Evolutionary conservation across 2,797 vertebrate genomes (phyloP).

Genomic region (Hybognathus amarus): DNA sequence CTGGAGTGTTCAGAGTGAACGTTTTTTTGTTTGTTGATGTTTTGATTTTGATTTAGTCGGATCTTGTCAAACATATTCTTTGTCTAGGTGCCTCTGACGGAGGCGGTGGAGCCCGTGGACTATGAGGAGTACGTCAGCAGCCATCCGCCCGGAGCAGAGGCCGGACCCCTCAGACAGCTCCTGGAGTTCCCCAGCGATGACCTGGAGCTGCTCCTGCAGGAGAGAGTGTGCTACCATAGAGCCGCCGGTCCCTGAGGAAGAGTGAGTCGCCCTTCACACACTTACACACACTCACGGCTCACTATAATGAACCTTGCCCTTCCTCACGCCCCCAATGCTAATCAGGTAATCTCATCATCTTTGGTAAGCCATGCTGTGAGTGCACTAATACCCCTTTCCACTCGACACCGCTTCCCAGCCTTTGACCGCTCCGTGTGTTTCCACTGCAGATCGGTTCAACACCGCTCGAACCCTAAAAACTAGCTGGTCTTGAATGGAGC

Average conservation of each 20-base stretch:
- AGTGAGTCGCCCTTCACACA: slow-evolving; percentile 66
- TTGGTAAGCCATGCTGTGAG: neutral
- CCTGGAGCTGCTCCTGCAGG: slow-evolving; percentile 83
- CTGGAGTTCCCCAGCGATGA: slow-evolving; percentile 89
- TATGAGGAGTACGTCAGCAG: slow-evolving; percentile 88
- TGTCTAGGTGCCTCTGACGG: slow-evolving; percentile 85
- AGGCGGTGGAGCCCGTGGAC: slow-evolving; percentile 89
- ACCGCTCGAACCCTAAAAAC: neutral
- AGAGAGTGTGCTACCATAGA: slow-evolving; percentile 88
- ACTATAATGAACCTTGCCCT: slow-evolving; percentile 27
- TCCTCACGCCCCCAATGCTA: slow-evolving; percentile 23
- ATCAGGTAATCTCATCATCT: slow-evolving; percentile 33
- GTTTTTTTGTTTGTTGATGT: too few relatives aligned
- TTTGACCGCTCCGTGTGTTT: neutral
- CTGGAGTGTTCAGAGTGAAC: neutral
- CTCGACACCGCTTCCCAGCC: neutral
- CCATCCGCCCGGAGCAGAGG: slow-evolving; percentile 83
- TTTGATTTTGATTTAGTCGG: slow-evolving; percentile 22
- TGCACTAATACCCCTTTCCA: neutral
- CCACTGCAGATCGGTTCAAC: neutral
- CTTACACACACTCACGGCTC: slow-evolving; percentile 40
- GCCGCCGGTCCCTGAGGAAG: slow-evolving; percentile 85
- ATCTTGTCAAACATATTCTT: slow-evolving; percentile 40
- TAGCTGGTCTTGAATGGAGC: neutral
- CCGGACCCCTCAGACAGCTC: slow-evolving; percentile 84